Evolutionary conservation across 2,797 vertebrate genomes (phyloP).

Genomic region (Chaunax sp.): DNA sequence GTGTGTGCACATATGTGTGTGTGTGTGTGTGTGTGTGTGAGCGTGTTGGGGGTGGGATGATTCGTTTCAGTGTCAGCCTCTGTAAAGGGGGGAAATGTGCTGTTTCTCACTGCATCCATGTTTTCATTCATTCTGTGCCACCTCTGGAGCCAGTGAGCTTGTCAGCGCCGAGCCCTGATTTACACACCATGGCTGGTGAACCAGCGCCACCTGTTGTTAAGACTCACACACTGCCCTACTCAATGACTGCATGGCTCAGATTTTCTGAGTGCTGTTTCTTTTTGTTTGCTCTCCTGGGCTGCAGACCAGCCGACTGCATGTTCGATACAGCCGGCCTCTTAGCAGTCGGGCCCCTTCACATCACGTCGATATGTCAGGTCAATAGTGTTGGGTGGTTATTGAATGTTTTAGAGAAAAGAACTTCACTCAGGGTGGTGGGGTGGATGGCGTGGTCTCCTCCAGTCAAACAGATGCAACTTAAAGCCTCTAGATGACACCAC

Average conservation of each 20-base stretch:
- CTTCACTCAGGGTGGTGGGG: conserved; percentile 50
- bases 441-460: conserved; percentile 38
- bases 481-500: background rate
- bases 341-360: conserved; percentile 61
- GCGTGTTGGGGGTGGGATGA: conserved; percentile 46
- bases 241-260: background rate
- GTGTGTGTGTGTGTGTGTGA: conserved; percentile 16
- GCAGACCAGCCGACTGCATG: conserved; percentile 29
- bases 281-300: conserved; percentile 6
- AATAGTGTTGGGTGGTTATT: conserved; percentile 76
- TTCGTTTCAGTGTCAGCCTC: conserved; percentile 66
- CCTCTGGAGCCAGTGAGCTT: conserved; percentile 37
- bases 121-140: conserved; percentile 60
- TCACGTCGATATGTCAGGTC: conserved; percentile 81
- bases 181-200: conserved; percentile 48
- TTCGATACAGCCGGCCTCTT: conserved; percentile 69
- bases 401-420: conserved; percentile 76
- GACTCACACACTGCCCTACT: conserved; percentile 5
- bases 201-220: conserved; percentile 72
- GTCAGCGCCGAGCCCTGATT: conserved; percentile 33
- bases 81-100: conserved; percentile 48
- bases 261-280: background rate
- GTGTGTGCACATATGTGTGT: conserved; percentile 1
- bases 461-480: conserved; percentile 36
- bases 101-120: conserved; percentile 47